Conservation (phyloP, 2,113 vertebrate species). For the Grammomys dolichurus region DNA sequence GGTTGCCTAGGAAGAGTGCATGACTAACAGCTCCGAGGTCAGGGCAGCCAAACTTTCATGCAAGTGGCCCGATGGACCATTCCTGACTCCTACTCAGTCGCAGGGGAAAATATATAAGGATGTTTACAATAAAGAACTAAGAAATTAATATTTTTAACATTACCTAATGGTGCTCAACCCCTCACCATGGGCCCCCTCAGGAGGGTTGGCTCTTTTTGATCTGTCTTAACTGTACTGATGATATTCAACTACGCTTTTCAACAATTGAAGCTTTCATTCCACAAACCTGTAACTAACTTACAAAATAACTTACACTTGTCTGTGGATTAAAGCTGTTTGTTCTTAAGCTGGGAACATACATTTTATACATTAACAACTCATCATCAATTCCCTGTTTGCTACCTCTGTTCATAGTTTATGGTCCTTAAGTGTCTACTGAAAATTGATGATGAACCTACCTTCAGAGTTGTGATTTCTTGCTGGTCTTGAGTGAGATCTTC, state of each 20-base stretch:
- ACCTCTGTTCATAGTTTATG: not conserved
- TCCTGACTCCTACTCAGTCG: not conserved
- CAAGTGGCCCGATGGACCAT: not conserved
- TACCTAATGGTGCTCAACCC: not conserved
- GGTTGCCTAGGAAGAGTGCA: not conserved
- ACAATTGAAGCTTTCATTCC: not conserved
- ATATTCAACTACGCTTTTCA: not conserved
- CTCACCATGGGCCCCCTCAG: not conserved
- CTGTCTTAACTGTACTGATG: not conserved
- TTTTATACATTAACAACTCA: not conserved
- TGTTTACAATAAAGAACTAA: not conserved
- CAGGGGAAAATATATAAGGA: not conserved
- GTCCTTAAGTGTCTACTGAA: not conserved
- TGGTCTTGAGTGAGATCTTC: not conserved
- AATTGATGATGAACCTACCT: not conserved
- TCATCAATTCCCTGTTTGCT: not conserved
- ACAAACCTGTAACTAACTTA: not conserved
- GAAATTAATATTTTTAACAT: not conserved
- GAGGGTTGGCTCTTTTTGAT: not conserved
- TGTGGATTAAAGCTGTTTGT: not conserved
- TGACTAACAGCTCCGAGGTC: not conserved
- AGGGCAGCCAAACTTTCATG: not conserved
- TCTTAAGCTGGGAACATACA: not conserved
- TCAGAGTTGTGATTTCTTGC: not conserved
- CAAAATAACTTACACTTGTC: conserved; percentile 15